Base-by-base conservation (phyloP, 2,888 invertebrate species). In the Nomada fucata region DNA sequence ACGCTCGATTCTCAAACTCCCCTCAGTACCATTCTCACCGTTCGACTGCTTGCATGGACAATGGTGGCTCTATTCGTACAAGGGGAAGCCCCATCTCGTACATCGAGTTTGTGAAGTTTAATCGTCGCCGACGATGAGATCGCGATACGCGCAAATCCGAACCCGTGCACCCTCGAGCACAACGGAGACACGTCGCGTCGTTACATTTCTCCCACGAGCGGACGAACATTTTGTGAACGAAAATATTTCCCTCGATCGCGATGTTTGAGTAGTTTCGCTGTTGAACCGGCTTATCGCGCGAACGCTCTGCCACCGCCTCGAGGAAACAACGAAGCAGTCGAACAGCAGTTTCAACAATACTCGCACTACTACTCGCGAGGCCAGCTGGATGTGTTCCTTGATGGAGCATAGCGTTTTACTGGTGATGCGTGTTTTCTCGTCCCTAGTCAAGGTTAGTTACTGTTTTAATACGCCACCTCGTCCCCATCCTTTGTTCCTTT, bases 21-120 rank as follows among this genome's bases (percentile, higher is more conserved):
- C 84, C 70, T 83, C 92, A 93, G 93, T 93, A 88, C 89, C 89
- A 91, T 88, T 91, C 91, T 89, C 88, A 89, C 92, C 91, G 91
- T 88, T 89, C 88, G 88, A 77, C 90, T 78, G 91, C 80, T 87
- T 83, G 83, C 88, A 86, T 89, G 63, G 77, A 61, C 78, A 71
- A 69, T 64, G 67, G 10, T 55, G 64, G 57, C 55, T 68, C 57
- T 64, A 26, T 55, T 47, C 67, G 50, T 64, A 57, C 78, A 65
- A 76, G 73, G 47, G 36, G 76, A 74, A 75, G 63, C 72, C 72
- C 63, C 13, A 52, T 20, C 55, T 26, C 36, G 23, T n/a, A 20
- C 15, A 47, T 44, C 20, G 42, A 4, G 42, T 5, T 55, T 18
- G 47, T 50, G 55, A 18, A 26, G 55, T 36, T 52, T 36, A 52